Conservation (phyloP, 2,113 vertebrate species). For the Rynchops niger region DNA sequence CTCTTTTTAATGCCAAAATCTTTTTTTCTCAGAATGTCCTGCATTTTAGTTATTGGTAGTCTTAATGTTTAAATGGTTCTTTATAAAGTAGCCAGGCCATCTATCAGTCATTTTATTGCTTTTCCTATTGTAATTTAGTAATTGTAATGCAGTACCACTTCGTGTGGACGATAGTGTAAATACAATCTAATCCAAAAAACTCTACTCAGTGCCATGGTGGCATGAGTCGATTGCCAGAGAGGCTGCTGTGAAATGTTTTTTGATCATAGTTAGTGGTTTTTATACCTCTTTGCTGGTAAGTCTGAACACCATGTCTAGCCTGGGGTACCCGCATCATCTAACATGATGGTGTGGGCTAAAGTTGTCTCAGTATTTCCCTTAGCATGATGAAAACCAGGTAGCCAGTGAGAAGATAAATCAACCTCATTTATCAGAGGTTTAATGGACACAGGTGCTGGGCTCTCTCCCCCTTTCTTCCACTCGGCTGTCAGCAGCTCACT, state of each 20-base stretch:
- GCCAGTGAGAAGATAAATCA: not conserved
- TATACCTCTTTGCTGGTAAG: not conserved
- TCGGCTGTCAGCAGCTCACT: not conserved
- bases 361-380: not conserved
- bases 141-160: not conserved
- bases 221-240: not conserved
- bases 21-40: not conserved
- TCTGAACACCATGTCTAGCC: not conserved
- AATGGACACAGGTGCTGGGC: not conserved
- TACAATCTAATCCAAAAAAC: not conserved
- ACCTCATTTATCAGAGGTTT: not conserved
- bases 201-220: not conserved
- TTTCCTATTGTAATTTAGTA: not conserved
- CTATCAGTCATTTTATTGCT: not conserved
- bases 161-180: not conserved
- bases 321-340: not conserved
- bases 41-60: not conserved
- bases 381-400: not conserved
- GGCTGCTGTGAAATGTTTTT: not conserved
- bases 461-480: not conserved
- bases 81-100: not conserved
- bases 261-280: not conserved
- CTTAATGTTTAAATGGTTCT: not conserved
- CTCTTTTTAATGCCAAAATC: constrained; percentile 15
- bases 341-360: not conserved